Evolutionary conservation across 1,140 invertebrate species (phyloP).

Genomic region (Danaus melanippus): DNA sequence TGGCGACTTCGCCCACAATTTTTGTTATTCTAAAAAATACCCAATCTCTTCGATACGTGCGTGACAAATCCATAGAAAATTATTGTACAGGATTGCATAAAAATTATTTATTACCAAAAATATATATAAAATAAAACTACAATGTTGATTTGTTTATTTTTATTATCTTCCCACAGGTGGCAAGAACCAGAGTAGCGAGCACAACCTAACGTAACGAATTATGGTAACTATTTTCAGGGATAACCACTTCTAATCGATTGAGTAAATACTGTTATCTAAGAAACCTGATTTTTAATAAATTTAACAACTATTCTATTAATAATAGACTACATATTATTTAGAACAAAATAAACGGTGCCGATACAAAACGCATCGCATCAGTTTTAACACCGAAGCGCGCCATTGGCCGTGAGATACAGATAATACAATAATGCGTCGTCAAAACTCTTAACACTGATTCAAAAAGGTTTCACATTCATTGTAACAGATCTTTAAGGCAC

Average conservation of each 20-base stretch:
- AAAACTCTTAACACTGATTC: no score
- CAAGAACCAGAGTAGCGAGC: slow-evolving; percentile 69
- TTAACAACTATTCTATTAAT: slow-evolving; percentile 20
- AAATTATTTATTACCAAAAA: not conserved
- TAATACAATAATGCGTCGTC: no score
- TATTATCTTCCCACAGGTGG: slow-evolving; percentile 66
- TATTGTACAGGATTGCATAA: no score
- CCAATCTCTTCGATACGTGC: slow-evolving; percentile 15
- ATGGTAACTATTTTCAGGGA: slow-evolving; percentile 72
- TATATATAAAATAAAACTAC: slow-evolving; percentile 36
- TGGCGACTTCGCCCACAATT: slow-evolving; percentile 59
- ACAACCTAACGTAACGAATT: slow-evolving; percentile 62
- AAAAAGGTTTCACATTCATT: no score
- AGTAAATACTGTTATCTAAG: slow-evolving; percentile 19
- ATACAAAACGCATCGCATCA: slow-evolving; percentile 12
- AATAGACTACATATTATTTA: slow-evolving; percentile 18
- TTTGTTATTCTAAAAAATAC: slow-evolving; percentile 50
- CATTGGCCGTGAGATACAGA: no score
- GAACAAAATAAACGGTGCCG: slow-evolving; percentile 22
- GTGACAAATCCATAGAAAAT: not conserved
- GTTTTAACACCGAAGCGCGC: no score
- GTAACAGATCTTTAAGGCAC: slow-evolving; percentile 20
- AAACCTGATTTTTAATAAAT: slow-evolving; percentile 21
- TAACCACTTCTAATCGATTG: slow-evolving; percentile 48
- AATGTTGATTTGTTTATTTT: slow-evolving; percentile 57